A percentile compares a stretch with the other conserved stretches of the same genome.
These are phyloP conservation scores for Silurus glanis DNA, from an alignment of 2,113 vertebrate species.

Conservation along the genomic window DNA sequence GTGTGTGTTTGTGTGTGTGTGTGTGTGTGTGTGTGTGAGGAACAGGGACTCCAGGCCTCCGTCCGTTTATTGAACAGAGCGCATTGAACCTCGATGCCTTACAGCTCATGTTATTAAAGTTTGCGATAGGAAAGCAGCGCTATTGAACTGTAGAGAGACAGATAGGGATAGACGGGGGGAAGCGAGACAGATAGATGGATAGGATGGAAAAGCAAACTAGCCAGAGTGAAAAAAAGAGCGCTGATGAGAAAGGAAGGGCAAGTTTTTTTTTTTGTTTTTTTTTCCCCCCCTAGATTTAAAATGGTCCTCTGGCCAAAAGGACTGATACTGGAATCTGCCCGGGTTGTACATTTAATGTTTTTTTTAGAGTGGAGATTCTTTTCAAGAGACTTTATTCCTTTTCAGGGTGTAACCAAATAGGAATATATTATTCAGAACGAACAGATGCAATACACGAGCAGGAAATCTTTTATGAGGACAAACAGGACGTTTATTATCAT, in stretches of 20 bases:
- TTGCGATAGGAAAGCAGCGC: slow-evolving; percentile 34
- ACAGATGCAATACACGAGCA: background rate
- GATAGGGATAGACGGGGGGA: slow-evolving; percentile 25
- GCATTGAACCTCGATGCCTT: slow-evolving; percentile 47
- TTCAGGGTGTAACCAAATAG: background rate
- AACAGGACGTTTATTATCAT: background rate
- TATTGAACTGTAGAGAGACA: slow-evolving; percentile 43
- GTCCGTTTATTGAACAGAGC: slow-evolving; percentile 44
- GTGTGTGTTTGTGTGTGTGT: slow-evolving; percentile 32
- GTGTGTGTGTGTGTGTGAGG: slow-evolving; percentile 25
- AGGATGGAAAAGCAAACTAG: slow-evolving; percentile 13
- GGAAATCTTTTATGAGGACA: background rate
- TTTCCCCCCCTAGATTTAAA: background rate
- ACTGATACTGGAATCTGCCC: background rate
- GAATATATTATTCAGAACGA: background rate
- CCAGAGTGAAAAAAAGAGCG: slow-evolving; percentile 11
- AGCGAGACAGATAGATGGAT: slow-evolving; percentile 24
- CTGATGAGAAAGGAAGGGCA: slow-evolving; percentile 31
- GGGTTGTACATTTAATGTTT: no score
- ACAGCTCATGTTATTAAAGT: slow-evolving; percentile 49
- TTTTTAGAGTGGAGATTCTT: background rate
- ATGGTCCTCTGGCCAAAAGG: background rate
- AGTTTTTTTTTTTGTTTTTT: background rate
- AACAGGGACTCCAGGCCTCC: slow-evolving; percentile 24
- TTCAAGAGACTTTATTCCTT: background rate